A percentile compares a stretch with the other conserved stretches of the same genome.
phyloP scores from a whole-genome alignment of 2,888 invertebrate species.

The Nebria brevicollis region DNA sequence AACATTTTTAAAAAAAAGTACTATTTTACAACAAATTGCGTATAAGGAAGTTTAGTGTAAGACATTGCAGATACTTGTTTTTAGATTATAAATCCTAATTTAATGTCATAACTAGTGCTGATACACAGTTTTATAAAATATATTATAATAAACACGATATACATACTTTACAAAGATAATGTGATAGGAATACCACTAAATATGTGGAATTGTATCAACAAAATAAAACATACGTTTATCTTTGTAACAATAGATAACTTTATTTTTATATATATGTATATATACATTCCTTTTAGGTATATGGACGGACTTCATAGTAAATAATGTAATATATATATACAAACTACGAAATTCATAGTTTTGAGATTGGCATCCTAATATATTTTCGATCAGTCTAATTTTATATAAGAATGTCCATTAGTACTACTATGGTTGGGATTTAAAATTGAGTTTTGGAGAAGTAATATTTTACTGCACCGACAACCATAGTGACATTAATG shows the following conservation, averaged over 20 bases:
- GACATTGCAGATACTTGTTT: not conserved
- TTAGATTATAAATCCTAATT: not conserved
- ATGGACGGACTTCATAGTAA: not conserved
- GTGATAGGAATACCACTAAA: not conserved
- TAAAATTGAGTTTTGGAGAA: too few species aligned
- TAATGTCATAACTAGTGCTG: not conserved
- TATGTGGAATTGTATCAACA: not conserved
- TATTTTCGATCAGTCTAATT: not conserved
- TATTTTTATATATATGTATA: not conserved
- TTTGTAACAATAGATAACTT: not conserved
- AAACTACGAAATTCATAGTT: too few species aligned
- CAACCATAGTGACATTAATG: too few species aligned
- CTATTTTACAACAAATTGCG: too few species aligned
- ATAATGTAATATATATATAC: not conserved
- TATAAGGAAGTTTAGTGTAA: too few species aligned
- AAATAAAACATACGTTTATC: not conserved
- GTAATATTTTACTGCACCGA: too few species aligned
- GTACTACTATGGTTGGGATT: not conserved
- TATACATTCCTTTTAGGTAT: not conserved
- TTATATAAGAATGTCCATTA: not conserved
- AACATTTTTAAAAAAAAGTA: too few species aligned
- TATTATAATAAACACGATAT: too few species aligned
- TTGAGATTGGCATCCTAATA: not conserved
- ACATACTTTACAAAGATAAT: not conserved
- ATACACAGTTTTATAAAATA: too few species aligned